Conservation (phyloP, 2,888 invertebrate species). For the Tanypteryx hageni region DNA sequence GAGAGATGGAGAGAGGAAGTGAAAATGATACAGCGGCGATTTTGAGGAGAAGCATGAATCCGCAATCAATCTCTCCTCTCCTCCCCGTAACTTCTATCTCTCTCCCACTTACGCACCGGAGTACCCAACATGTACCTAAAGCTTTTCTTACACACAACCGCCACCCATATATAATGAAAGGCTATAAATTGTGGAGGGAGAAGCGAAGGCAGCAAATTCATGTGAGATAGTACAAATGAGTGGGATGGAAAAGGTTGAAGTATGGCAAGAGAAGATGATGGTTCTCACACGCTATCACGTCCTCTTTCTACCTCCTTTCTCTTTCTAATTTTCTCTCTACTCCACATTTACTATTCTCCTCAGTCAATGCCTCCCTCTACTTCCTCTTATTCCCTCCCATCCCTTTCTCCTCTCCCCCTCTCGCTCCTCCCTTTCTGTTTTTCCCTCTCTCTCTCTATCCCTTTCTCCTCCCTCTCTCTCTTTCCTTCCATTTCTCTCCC, state of each 20-base stretch:
- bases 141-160: slow-evolving; percentile 56
- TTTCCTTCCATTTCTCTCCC: too few species aligned
- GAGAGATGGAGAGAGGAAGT: too few species aligned
- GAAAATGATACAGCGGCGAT: too few species aligned
- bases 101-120: background rate
- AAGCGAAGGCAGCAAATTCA: background rate
- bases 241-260: background rate
- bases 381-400: background rate
- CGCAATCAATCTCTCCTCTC: slow-evolving; percentile 30
- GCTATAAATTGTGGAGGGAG: background rate
- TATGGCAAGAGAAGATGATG: background rate
- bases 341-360: too few species aligned
- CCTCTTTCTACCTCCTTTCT: background rate
- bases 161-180: slow-evolving; percentile 43
- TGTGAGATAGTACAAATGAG: slow-evolving; percentile 35
- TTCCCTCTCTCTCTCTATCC: too few species aligned
- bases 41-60: background rate
- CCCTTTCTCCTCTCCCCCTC: too few species aligned
- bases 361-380: too few species aligned
- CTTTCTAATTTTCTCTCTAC: too few species aligned
- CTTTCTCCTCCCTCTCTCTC: too few species aligned
- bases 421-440: background rate
- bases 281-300: background rate
- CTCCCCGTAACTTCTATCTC: background rate
- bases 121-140: slow-evolving; percentile 49